Percentiles rank a stretch among this genome's conserved stretches.
Conservation (phyloP, 2,888 invertebrate species). For the Hydraecia micacea region DNA sequence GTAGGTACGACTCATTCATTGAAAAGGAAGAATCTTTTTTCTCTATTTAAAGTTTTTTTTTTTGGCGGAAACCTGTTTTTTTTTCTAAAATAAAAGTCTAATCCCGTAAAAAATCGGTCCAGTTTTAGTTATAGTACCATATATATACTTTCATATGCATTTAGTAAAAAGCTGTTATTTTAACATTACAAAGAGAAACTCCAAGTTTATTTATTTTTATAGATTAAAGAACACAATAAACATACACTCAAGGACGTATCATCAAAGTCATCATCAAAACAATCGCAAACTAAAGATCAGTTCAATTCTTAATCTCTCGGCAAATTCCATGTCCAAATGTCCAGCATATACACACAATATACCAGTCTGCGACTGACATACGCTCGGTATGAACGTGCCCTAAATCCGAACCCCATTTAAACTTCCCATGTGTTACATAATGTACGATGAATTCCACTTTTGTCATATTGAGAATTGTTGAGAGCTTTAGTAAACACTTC, state of each 20-base stretch:
- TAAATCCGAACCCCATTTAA: constrained; percentile 18
- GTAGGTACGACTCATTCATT: too few relatives aligned
- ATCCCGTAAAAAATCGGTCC: too few relatives aligned
- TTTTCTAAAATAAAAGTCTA: too few relatives aligned
- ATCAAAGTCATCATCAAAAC: background rate
- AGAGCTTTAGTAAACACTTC: constrained; percentile 15
- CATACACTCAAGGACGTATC: background rate
- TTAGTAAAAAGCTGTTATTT: too few relatives aligned
- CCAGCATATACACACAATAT: background rate
- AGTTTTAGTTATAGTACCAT: too few relatives aligned
- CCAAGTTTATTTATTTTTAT: too few relatives aligned
- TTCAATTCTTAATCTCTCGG: background rate
- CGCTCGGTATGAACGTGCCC: constrained; percentile 15
- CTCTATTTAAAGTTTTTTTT: too few relatives aligned
- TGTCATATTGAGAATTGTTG: constrained; percentile 10
- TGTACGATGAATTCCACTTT: constrained; percentile 22
- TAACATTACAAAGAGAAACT: too few relatives aligned
- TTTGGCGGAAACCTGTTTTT: too few relatives aligned
- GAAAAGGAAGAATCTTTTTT: too few relatives aligned
- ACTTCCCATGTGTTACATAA: constrained; percentile 29
- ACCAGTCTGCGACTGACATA: constrained; percentile 3
- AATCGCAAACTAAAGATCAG: background rate
- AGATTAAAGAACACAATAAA: too few relatives aligned
- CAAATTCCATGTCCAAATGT: background rate
- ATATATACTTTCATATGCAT: too few relatives aligned